Evolutionary conservation across 53 echinoderm and acorn worm species (phyloP).

Genomic region (Patiria pectinifera): DNA sequence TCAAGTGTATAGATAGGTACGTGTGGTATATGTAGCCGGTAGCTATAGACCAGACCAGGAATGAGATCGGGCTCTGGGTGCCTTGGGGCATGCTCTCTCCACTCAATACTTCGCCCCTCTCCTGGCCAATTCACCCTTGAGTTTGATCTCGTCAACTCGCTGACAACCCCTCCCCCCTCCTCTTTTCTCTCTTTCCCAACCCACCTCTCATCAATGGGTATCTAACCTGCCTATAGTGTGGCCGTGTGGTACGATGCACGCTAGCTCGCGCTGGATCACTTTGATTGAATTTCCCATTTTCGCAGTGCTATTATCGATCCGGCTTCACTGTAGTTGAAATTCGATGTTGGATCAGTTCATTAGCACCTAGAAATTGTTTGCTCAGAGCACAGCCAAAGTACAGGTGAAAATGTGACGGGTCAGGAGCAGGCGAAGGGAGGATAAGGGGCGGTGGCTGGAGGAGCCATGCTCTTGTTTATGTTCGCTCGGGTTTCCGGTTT

Average conservation of each 20-base stretch:
- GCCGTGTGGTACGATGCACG: neutral
- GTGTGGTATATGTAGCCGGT: slow-evolving; percentile 29
- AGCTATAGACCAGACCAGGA: slow-evolving; percentile 30
- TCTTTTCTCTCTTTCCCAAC: neutral
- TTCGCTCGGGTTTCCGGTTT: slow-evolving; percentile 36
- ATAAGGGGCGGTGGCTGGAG: neutral
- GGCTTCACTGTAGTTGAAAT: slow-evolving; percentile 86
- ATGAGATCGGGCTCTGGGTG: slow-evolving; percentile 1
- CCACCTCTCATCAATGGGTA: neutral
- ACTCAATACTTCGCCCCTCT: slow-evolving; percentile 52
- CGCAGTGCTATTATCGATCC: slow-evolving; percentile 78
- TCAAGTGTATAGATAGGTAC: slow-evolving; percentile 6
- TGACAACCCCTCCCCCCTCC: slow-evolving; percentile 11
- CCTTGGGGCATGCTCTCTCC: slow-evolving; percentile 23
- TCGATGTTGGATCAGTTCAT: slow-evolving; percentile 94
- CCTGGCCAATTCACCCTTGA: slow-evolving; percentile 48
- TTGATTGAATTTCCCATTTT: slow-evolving; percentile 91
- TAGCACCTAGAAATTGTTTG: slow-evolving; percentile 89
- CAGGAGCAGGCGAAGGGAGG: slow-evolving; percentile 36
- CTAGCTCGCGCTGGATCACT: slow-evolving; percentile 53
- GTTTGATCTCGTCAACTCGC: slow-evolving; percentile 53
- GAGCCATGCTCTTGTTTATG: neutral
- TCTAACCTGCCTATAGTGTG: neutral
- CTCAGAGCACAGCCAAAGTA: slow-evolving; percentile 74
- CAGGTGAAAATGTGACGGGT: slow-evolving; percentile 79